These are phyloP conservation scores for Gorsachius goisagi DNA, from an alignment of 2,113 vertebrate species.

Conservation along the genomic window DNA sequence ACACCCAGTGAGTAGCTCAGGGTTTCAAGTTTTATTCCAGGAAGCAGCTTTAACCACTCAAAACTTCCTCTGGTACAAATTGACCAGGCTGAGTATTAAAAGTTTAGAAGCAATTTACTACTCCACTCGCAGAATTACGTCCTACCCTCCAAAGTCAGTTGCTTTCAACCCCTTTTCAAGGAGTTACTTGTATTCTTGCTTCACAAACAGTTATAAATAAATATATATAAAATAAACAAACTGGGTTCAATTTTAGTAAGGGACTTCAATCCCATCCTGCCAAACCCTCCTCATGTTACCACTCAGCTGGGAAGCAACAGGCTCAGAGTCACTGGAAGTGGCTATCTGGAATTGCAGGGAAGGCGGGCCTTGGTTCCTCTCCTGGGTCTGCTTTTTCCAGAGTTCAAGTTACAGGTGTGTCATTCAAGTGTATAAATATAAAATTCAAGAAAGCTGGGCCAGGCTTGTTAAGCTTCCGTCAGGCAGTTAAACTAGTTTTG, in stretches of 20 bases:
- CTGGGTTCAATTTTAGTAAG: slow-evolving; percentile 20
- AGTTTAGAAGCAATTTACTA: neutral
- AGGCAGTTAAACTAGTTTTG: neutral
- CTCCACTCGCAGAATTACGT: neutral
- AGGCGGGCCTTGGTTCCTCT: neutral
- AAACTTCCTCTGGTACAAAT: neutral
- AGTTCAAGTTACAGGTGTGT: slow-evolving; percentile 26
- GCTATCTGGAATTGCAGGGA: neutral
- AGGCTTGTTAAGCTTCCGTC: neutral
- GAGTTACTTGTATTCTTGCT: neutral
- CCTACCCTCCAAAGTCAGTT: neutral
- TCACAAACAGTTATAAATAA: neutral
- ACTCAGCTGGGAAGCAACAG: neutral
- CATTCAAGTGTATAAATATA: neutral
- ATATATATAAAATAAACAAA: neutral
- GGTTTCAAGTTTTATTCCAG: slow-evolving; percentile 4
- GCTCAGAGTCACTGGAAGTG: neutral
- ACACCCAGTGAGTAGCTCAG: neutral
- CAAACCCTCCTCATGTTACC: neutral
- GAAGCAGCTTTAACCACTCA: neutral
- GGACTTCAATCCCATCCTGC: neutral
- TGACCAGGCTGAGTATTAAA: neutral
- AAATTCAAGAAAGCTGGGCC: neutral
- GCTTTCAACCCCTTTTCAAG: neutral
- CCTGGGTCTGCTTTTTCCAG: neutral